phyloP scores from a whole-genome alignment of 2,888 invertebrate species.

The Priocnemis perturbator region DNA sequence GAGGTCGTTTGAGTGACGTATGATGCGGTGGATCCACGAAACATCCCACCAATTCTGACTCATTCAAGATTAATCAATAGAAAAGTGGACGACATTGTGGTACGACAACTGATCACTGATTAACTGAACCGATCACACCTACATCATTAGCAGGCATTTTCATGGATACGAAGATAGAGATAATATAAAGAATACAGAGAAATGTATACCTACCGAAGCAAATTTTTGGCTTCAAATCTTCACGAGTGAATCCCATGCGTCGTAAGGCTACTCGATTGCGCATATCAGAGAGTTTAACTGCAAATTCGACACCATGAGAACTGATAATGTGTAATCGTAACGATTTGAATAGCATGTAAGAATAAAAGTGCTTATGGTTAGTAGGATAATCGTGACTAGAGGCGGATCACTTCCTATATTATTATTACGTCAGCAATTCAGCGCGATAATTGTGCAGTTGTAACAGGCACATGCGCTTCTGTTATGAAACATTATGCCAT shows the following conservation, averaged over 20 bases:
- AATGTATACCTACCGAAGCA: slow-evolving; percentile 65
- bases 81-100: background rate
- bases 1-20: slow-evolving; percentile 77
- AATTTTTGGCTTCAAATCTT: slow-evolving; percentile 63
- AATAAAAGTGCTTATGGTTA: no score
- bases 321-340: no score
- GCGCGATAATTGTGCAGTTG: no score
- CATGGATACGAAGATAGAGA: background rate
- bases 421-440: no score
- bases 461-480: no score
- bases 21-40: slow-evolving; percentile 76
- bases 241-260: slow-evolving; percentile 54
- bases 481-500: no score
- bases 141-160: slow-evolving; percentile 70
- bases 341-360: no score
- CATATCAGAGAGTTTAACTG: slow-evolving; percentile 33
- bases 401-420: no score
- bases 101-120: no score
- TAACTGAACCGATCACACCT: no score
- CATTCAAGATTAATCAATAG: background rate
- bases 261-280: slow-evolving; percentile 36
- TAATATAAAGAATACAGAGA: background rate
- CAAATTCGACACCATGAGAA: background rate
- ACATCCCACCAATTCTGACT: slow-evolving; percentile 78
- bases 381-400: no score